Conservation (phyloP, 1,140 invertebrate genomes). For the Ceratina japonica region DNA sequence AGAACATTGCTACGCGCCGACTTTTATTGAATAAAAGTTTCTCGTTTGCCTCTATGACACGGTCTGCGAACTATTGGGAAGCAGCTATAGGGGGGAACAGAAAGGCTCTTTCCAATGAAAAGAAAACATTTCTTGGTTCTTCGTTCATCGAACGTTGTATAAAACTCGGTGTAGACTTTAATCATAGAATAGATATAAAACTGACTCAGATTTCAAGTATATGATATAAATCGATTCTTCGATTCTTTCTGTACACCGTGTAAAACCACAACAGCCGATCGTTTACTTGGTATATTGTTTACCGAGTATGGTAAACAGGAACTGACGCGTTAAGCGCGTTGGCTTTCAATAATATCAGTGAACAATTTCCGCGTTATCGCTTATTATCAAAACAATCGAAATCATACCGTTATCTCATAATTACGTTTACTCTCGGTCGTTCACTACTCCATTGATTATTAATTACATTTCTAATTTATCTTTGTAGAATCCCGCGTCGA, state of each 20-base stretch:
- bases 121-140: no score
- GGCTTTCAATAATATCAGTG: background rate
- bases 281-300: background rate
- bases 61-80: no score
- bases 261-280: conserved; percentile 13
- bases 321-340: conserved; percentile 15
- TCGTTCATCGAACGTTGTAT: no score
- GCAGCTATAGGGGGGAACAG: no score
- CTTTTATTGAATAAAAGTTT: no score
- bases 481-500: background rate
- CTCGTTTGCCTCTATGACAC: no score
- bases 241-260: background rate
- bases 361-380: conserved; percentile 26
- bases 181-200: no score
- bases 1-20: background rate
- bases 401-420: background rate
- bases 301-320: conserved; percentile 30
- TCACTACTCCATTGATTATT: background rate
- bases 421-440: conserved; percentile 13
- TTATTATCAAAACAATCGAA: conserved; percentile 43
- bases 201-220: no score
- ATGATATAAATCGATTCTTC: background rate
- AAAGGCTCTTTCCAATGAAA: no score
- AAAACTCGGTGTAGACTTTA: no score
- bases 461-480: conserved; percentile 4